These are phyloP conservation scores for Passer domesticus DNA, from an alignment of 2,113 vertebrate genomes.

Conservation along the genomic window DNA sequence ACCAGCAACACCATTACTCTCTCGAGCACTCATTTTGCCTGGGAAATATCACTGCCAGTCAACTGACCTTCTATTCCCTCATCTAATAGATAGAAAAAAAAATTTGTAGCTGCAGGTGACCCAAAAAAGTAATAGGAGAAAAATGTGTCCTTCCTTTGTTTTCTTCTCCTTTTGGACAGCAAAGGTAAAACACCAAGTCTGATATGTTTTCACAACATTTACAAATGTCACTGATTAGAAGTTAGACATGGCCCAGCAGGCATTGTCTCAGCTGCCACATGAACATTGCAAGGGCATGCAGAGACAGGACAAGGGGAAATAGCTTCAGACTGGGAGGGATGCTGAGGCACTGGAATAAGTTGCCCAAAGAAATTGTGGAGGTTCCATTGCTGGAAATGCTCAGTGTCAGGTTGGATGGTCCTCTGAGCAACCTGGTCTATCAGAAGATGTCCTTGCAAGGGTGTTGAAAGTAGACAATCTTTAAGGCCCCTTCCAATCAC, in stretches of 20 bases:
- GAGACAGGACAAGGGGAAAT: not conserved
- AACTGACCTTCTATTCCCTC: not conserved
- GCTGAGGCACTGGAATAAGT: not conserved
- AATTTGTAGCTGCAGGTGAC: not conserved
- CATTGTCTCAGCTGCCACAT: not conserved
- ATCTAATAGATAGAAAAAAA: not conserved
- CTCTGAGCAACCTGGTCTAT: not conserved
- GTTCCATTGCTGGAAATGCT: not conserved
- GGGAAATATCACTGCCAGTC: not conserved
- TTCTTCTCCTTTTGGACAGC: not conserved
- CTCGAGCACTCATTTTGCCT: not conserved
- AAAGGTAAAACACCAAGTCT: not conserved
- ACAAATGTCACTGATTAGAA: not conserved
- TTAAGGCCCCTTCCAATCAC: not conserved
- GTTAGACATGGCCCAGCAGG: not conserved
- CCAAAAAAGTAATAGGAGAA: not conserved
- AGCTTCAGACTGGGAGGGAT: not conserved
- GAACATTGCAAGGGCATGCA: not conserved
- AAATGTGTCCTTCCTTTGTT: not conserved
- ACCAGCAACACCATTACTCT: not conserved
- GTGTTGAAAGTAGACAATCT: not conserved
- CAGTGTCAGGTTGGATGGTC: no score
- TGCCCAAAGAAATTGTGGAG: not conserved
- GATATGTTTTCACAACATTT: not conserved
- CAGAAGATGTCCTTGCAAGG: not conserved